Evolutionary conservation across 2,888 invertebrate genomes (phyloP).

Genomic region (Rhodophaea formosa): DNA sequence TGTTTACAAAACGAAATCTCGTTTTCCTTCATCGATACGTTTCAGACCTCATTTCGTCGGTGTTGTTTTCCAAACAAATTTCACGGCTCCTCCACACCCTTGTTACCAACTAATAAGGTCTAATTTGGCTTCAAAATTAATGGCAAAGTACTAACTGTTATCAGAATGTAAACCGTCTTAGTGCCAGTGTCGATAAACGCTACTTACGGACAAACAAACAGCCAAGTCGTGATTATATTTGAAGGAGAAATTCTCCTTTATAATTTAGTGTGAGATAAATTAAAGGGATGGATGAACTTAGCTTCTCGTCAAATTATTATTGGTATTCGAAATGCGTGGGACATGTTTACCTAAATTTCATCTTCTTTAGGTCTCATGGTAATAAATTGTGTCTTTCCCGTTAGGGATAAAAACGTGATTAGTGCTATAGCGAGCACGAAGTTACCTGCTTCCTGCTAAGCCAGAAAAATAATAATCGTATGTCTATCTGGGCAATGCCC

Average conservation of each 20-base stretch:
- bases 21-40: constrained; percentile 2
- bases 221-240: constrained; percentile 6
- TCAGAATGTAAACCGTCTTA: constrained; percentile 25
- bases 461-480: too few species aligned
- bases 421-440: too few species aligned
- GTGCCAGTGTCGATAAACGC: constrained; percentile 25
- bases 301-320: too few species aligned
- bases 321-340: too few species aligned
- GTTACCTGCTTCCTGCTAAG: too few species aligned
- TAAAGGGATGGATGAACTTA: background rate
- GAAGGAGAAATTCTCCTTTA: background rate
- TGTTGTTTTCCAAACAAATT: constrained; percentile 12
- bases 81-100: background rate
- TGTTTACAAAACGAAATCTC: constrained; percentile 13
- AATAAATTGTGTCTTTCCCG: too few species aligned
- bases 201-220: constrained; percentile 16
- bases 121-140: constrained; percentile 1
- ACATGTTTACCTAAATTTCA: too few species aligned
- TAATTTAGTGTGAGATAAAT: background rate
- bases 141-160: constrained; percentile 17
- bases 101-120: background rate
- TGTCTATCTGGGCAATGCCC: too few species aligned
- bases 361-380: too few species aligned
- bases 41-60: constrained; percentile 2
- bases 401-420: too few species aligned